Evolutionary conservation across 2,888 invertebrate genomes (phyloP), one percentile per base, ranked within the genome.

Genomic region (Clitarchus hookeri): DNA sequence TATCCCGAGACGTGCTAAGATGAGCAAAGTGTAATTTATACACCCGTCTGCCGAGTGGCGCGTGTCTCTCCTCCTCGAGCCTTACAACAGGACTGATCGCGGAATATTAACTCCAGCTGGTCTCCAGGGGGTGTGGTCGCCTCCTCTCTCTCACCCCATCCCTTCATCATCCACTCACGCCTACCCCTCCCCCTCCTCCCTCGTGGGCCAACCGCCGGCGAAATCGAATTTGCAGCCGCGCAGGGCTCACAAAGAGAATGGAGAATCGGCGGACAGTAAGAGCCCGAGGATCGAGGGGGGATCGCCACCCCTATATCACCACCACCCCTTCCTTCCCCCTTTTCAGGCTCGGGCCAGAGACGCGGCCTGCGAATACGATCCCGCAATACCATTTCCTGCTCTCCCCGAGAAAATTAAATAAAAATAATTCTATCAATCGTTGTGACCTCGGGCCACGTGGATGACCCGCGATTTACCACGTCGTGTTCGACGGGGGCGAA

Each of bases 381-480:
- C 65, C n/a, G 65, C 65, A 65, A 23, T 65, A 16, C 65, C 65
- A 65, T 65, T 65, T 65, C 65, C 65, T 65, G 65, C 65, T n/a
- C 65, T 65, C 65, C n/a, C 23, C 23, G 3, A n/a, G 65, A n/a
- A 65, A n/a, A 65, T 65, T 65, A 65, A 65, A 65, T n/a, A n/a
- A n/a, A n/a, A n/a, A n/a, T n/a, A n/a, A 3, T n/a, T 23, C 65
- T 23, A 1, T 65, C 65, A 6, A 8, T 23, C 65, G 48, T 48
- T 13, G 4, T 11, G 48, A 8, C 12, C 65, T 23, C 65, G 16
- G 65, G 65, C 8, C 16, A 8, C n/a, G 48, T 8, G 12, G 11
- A 16, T 48, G 48, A 48, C 48, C 48, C 48, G 16, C 4, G 48
- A 11, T 48, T 16, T 48, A 48, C 11, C 48, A 1, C 16, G 48